These are phyloP conservation scores for Gallinago stenura DNA, from an alignment of 2,797 vertebrate genomes.

Conservation along the genomic window DNA sequence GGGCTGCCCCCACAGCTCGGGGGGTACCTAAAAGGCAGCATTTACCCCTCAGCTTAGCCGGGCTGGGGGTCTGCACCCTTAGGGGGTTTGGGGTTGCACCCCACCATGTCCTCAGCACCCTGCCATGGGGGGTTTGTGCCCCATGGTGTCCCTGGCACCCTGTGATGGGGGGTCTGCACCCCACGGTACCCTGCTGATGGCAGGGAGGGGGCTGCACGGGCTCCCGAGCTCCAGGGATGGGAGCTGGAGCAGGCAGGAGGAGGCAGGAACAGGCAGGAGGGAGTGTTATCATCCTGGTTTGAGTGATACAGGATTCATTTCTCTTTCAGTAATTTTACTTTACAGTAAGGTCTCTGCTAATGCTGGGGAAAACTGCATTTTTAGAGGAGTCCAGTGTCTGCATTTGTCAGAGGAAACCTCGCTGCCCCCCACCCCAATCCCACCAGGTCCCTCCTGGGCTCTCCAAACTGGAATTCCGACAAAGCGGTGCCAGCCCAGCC, in stretches of 20 bases:
- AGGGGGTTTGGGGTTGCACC: neutral
- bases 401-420: neutral
- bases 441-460: neutral
- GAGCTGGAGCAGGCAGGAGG: neutral
- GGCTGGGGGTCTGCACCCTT: too few relatives aligned
- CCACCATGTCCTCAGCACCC: rapidly evolving
- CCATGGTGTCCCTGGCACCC: too few relatives aligned
- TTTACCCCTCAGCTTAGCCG: neutral
- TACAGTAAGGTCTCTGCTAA: too few relatives aligned
- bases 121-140: neutral
- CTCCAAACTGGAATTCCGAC: neutral
- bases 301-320: too few relatives aligned
- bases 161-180: too few relatives aligned
- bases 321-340: too few relatives aligned
- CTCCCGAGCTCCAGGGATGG: neutral
- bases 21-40: neutral
- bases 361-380: too few relatives aligned
- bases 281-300: neutral
- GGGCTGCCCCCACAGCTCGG: rapidly evolving
- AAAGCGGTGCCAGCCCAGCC: neutral
- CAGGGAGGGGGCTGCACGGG: neutral
- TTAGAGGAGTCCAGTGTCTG: too few relatives aligned
- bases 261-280: neutral
- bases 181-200: neutral
- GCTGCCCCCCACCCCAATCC: too few relatives aligned